These are phyloP conservation scores for Electrona antarctica DNA, from an alignment of 2,113 vertebrate genomes.

Conservation along the genomic window DNA sequence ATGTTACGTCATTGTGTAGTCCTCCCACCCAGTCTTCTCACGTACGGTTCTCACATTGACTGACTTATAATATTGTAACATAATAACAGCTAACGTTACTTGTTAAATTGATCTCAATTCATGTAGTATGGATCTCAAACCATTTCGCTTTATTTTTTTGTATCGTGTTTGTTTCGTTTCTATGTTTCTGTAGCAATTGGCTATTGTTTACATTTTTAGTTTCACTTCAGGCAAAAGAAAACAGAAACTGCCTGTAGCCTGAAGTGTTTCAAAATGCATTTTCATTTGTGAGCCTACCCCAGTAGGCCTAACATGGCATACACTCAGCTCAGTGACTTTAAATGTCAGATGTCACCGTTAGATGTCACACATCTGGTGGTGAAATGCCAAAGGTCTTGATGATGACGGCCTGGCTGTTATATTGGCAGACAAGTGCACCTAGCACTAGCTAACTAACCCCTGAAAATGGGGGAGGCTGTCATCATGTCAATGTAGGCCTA, in stretches of 20 bases:
- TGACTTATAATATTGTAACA: too few species aligned
- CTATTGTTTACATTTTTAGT: neutral
- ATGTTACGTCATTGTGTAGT: too few species aligned
- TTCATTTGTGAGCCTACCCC: neutral
- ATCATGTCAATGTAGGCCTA: neutral
- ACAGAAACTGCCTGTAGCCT: neutral
- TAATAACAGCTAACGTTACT: too few species aligned
- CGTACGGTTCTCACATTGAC: too few species aligned
- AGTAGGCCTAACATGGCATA: neutral
- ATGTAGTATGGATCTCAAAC: too few species aligned
- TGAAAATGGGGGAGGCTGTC: neutral
- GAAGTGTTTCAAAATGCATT: neutral
- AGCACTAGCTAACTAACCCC: neutral
- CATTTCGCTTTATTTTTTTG: too few species aligned
- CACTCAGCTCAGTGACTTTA: constrained; percentile 8
- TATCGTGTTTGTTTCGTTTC: too few species aligned
- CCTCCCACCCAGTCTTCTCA: too few species aligned
- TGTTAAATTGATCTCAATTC: too few species aligned
- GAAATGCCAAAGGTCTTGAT: constrained; percentile 55
- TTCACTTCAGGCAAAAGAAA: neutral
- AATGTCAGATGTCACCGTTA: constrained; percentile 54
- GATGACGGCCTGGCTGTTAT: constrained; percentile 6
- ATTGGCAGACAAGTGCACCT: neutral
- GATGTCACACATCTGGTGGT: constrained; percentile 29
- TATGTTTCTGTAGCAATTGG: neutral